phyloP scores from a whole-genome alignment of 2,113 vertebrate genomes.

The Phrynosoma blainvillii region DNA sequence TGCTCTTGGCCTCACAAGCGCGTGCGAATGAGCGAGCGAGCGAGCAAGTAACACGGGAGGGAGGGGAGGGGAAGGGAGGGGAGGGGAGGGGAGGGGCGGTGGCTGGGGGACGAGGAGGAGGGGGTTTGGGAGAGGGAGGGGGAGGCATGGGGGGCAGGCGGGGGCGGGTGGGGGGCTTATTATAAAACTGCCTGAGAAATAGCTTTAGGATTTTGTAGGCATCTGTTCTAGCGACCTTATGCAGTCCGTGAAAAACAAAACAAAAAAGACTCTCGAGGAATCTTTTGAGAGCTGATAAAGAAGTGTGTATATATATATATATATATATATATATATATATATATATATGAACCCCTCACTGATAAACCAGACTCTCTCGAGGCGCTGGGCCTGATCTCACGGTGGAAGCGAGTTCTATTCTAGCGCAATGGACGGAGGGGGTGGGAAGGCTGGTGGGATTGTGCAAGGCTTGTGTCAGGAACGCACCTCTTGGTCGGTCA shows the following conservation, averaged over 20 bases:
- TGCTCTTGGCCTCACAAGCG: too few species aligned
- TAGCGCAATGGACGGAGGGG: not conserved
- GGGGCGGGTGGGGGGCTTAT: constrained; percentile 33
- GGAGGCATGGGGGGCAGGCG: constrained; percentile 24
- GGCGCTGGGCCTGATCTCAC: not conserved
- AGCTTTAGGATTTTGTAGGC: constrained; percentile 73
- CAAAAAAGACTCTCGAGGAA: constrained; percentile 2
- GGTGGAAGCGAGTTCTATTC: not conserved
- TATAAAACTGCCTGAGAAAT: constrained; percentile 68
- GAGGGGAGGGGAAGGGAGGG: too few species aligned
- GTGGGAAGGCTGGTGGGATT: not conserved
- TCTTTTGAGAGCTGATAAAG: not conserved
- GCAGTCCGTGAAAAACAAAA: constrained; percentile 23
- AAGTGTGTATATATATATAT: too few species aligned
- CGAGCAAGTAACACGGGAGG: too few species aligned
- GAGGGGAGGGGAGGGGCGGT: not conserved
- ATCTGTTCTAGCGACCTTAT: constrained; percentile 63
- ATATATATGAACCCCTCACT: rapidly evolving
- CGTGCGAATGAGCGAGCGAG: too few species aligned
- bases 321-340: too few species aligned
- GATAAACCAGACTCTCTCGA: not conserved
- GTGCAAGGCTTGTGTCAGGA: too few species aligned
- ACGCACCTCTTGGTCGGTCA: not conserved
- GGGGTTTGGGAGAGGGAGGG: too few species aligned
- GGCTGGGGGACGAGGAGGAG: constrained; percentile 10